These are phyloP conservation scores for Rostratula benghalensis DNA, from an alignment of 2,113 vertebrate genomes.

Conservation along the genomic window DNA sequence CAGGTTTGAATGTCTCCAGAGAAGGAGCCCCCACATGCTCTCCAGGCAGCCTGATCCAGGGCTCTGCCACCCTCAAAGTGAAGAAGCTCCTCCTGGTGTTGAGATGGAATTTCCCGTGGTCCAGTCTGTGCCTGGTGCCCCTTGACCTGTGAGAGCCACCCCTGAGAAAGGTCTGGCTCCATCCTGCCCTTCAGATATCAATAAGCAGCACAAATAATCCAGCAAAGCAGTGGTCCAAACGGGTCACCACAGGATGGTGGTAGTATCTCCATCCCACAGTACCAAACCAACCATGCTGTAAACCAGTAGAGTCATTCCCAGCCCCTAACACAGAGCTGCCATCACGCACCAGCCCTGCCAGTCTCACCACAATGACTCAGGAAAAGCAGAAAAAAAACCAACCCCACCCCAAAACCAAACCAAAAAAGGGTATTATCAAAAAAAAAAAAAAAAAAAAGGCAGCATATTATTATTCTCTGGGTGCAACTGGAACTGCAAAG, in stretches of 20 bases:
- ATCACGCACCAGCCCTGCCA: not conserved
- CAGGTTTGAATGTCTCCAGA: not conserved
- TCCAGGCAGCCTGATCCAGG: not conserved
- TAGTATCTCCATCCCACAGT: not conserved
- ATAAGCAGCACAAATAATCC: no score
- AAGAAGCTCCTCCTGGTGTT: not conserved
- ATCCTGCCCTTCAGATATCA: not conserved
- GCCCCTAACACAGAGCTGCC: not conserved
- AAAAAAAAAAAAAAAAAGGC: no score
- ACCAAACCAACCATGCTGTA: not conserved
- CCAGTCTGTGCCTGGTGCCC: not conserved
- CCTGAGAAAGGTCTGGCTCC: not conserved
- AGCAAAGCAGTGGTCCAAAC: accelerated
- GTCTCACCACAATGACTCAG: accelerated
- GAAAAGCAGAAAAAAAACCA: not conserved
- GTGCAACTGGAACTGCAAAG: no score
- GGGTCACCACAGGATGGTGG: accelerated
- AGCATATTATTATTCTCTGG: no score
- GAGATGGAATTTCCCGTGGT: not conserved
- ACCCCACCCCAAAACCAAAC: not conserved
- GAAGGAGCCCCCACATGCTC: not conserved
- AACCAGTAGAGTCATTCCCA: not conserved
- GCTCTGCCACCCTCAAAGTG: not conserved
- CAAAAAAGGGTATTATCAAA: not conserved
- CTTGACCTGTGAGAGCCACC: not conserved